Evolutionary conservation across 2,113 vertebrate genomes (phyloP).

Genomic region (Calyptomena viridis): DNA sequence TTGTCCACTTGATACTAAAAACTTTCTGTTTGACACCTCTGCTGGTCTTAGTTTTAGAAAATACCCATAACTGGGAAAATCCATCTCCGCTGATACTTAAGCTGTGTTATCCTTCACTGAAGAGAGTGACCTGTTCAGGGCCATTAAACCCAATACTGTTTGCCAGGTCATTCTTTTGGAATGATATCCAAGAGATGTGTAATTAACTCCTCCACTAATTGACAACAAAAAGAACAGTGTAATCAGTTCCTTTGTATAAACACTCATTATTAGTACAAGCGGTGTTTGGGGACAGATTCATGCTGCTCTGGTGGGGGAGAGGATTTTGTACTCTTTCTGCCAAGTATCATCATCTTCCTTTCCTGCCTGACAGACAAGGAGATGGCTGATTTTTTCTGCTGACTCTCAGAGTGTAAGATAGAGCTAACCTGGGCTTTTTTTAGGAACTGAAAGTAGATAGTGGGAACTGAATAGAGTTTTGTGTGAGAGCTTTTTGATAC

Average conservation of each 20-base stretch:
- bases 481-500: not conserved
- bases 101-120: not conserved
- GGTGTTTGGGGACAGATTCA: not conserved
- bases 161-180: conserved; percentile 25
- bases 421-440: not conserved
- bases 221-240: conserved; percentile 35
- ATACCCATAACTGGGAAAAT: not conserved
- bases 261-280: not conserved
- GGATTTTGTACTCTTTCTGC: not conserved
- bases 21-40: not conserved
- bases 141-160: conserved; percentile 27
- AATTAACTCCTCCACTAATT: conserved; percentile 45
- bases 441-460: not conserved
- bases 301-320: not conserved
- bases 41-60: not conserved
- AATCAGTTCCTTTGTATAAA: conserved; percentile 47
- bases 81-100: not conserved
- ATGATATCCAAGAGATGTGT: not conserved
- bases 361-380: not conserved
- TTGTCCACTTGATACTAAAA: conserved; percentile 7
- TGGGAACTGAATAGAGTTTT: not conserved
- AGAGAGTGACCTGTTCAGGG: not conserved
- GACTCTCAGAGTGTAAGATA: not conserved
- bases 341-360: not conserved
- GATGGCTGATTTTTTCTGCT: not conserved